These are phyloP conservation scores for Lepidurus apus DNA, from an alignment of 1,140 invertebrate genomes.

Conservation along the genomic window DNA sequence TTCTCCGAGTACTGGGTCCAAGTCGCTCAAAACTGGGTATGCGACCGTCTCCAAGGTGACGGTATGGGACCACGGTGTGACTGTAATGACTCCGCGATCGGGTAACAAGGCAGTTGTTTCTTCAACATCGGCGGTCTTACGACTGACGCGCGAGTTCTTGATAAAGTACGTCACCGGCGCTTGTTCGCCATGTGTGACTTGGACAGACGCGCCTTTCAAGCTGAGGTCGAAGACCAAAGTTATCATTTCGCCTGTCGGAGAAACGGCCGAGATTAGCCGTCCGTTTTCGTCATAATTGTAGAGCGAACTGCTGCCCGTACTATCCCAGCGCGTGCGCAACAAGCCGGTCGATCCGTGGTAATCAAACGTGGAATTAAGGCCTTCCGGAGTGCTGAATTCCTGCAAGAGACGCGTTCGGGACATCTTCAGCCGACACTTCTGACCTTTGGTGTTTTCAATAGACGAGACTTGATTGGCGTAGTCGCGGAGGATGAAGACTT, in stretches of 20 bases:
- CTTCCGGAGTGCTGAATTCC: constrained; percentile 80
- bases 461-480: constrained; percentile 76
- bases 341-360: constrained; percentile 85
- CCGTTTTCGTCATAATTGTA: constrained; percentile 96
- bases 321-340: constrained; percentile 79
- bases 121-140: constrained; percentile 67
- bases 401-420: constrained; percentile 81
- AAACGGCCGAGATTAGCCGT: constrained; percentile 77
- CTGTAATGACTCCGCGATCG: constrained; percentile 70
- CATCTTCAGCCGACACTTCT: constrained; percentile 84
- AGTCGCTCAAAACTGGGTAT: constrained; percentile 73
- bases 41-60: constrained; percentile 80
- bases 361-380: constrained; percentile 86
- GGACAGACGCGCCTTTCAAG: constrained; percentile 78
- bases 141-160: constrained; percentile 75
- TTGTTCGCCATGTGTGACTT: constrained; percentile 72
- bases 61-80: constrained; percentile 73
- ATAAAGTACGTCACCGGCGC: constrained; percentile 78
- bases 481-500: constrained; percentile 78
- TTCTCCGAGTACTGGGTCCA: constrained; percentile 74
- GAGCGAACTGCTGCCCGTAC: constrained; percentile 82
- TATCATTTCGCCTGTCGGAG: constrained; percentile 84
- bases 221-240: constrained; percentile 79
- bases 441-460: constrained; percentile 88
- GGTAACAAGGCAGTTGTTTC: constrained; percentile 70